A percentile compares a stretch with the other conserved stretches of the same genome.
Evolutionary conservation across 1,140 invertebrate species (phyloP).

Genomic region (Meloidogyne floridensis): DNA sequence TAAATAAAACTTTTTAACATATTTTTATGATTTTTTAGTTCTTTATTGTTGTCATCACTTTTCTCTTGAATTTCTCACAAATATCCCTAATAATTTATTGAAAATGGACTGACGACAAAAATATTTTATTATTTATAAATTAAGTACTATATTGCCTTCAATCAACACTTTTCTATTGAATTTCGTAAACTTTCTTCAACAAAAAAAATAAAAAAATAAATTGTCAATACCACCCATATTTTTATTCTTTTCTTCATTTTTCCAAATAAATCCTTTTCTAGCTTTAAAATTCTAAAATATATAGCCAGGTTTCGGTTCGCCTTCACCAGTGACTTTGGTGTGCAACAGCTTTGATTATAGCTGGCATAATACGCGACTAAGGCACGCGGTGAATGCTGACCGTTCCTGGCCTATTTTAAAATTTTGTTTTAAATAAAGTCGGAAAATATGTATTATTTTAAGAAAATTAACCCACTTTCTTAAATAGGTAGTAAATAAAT

Average conservation of each 20-base stretch:
- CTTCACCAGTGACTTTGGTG: conserved; percentile 48
- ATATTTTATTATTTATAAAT: neutral
- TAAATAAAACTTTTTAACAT: too few relatives aligned
- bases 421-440: neutral
- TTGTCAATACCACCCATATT: neutral
- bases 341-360: neutral
- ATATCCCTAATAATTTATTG: neutral
- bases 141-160: neutral
- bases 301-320: conserved; percentile 32
- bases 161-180: neutral
- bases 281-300: neutral
- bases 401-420: neutral
- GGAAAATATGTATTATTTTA: too few relatives aligned
- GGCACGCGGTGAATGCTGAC: conserved; percentile 46
- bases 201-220: neutral
- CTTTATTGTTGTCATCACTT: neutral
- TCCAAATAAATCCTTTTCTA: neutral
- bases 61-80: neutral
- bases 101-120: neutral
- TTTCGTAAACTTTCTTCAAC: too few relatives aligned
- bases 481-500: too few relatives aligned
- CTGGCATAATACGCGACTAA: conserved; percentile 35
- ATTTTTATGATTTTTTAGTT: too few relatives aligned
- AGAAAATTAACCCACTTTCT: too few relatives aligned
- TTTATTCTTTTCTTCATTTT: neutral